A percentile compares a stretch with the other conserved stretches of the same genome.
These are phyloP conservation scores for Falco naumanni DNA, from an alignment of 2,797 vertebrate genomes.

Conservation along the genomic window DNA sequence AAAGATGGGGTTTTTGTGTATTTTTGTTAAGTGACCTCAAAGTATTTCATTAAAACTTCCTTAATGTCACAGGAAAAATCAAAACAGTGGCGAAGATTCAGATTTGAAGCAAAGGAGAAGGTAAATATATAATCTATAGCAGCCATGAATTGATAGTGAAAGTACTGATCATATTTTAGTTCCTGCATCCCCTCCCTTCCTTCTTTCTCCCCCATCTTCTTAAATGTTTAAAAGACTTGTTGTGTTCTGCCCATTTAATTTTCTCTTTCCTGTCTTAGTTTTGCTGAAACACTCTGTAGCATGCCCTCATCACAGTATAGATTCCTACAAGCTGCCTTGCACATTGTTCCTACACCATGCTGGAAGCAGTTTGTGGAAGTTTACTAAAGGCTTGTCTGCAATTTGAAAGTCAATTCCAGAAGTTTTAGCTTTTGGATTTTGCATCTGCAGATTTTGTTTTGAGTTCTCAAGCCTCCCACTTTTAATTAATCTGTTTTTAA, in stretches of 20 bases:
- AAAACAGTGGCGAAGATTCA: constrained; percentile 82
- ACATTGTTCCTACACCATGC: not conserved
- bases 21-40: not conserved
- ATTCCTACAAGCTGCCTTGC: not conserved
- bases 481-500: not conserved
- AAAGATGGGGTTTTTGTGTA: not conserved
- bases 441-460: not conserved
- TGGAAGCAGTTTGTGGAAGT: not conserved
- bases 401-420: not conserved
- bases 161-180: not conserved
- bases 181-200: not conserved
- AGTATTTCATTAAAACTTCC: constrained; percentile 10
- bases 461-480: not conserved
- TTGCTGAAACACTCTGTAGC: not conserved
- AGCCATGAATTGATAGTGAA: not conserved
- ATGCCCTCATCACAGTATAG: not conserved
- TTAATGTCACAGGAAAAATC: constrained; percentile 78
- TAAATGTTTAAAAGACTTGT: not conserved
- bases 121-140: constrained; percentile 59
- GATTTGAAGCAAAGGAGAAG: constrained; percentile 85
- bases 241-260: not conserved
- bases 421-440: not conserved
- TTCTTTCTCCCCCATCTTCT: not conserved
- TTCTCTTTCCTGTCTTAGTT: not conserved
- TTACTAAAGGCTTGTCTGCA: not conserved